phyloP scores from a whole-genome alignment of 92 coral and sea anemone species.

The Palythoa grandiflora region DNA sequence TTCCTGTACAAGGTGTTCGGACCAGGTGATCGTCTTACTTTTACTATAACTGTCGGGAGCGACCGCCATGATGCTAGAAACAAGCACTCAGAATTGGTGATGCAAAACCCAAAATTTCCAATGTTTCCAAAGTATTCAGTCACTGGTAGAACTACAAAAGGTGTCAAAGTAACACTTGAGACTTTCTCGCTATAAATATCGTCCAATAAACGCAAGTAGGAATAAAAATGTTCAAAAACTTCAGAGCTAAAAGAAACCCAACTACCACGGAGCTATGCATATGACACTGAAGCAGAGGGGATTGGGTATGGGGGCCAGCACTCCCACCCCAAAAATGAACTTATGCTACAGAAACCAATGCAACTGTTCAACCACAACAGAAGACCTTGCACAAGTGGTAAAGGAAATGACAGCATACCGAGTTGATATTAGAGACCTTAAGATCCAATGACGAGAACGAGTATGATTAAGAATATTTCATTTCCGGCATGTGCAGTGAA shows the following conservation, averaged over 20 bases:
- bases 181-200: conserved; percentile 24
- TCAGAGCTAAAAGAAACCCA: conserved; percentile 36
- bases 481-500: too few relatives aligned
- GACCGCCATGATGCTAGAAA: conserved; percentile 48
- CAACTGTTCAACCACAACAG: too few relatives aligned
- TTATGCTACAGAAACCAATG: too few relatives aligned
- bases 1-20: conserved; percentile 51
- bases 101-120: conserved; percentile 29
- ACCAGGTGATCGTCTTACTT: conserved; percentile 21
- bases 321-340: too few relatives aligned
- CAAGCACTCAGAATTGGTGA: conserved; percentile 20
- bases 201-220: conserved; percentile 43
- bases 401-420: too few relatives aligned
- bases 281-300: neutral
- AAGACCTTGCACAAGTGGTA: too few relatives aligned
- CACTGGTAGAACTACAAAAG: conserved; percentile 15
- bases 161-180: conserved; percentile 7
- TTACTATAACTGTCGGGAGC: neutral
- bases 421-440: too few relatives aligned
- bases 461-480: too few relatives aligned
- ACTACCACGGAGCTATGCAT: conserved; percentile 38
- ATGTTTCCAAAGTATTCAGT: neutral
- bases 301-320: too few relatives aligned
- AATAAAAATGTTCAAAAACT: conserved; percentile 25
- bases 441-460: too few relatives aligned